Base-by-base conservation (phyloP, 2,888 invertebrate species). In the Tridacna gigas region DNA sequence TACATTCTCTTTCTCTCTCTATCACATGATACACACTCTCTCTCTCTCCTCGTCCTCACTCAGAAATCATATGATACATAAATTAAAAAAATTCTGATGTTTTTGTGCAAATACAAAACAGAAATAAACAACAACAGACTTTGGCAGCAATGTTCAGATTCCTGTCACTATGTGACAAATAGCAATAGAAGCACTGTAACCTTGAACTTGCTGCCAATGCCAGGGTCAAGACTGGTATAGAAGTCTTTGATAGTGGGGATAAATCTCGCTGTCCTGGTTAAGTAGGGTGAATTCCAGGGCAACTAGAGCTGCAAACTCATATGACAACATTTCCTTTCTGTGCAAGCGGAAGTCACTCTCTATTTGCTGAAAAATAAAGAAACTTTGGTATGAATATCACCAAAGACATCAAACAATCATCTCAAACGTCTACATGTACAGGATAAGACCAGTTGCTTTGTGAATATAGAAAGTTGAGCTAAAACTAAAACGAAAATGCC, bases 271-370 rank as follows among this genome's bases (percentile, higher is more conserved):
- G 76, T 97, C 97, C 37, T 98, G 98, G 89, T 98, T 96, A 95
- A 98, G 98, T 80, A 99, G 96, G 18, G 97, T 97, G 94, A 99
- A 99, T 95, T 99, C 98, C 83, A 99, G 96, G 4, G 98, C 98
- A 74, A 99, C 98, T 77, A 99, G 96, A 73, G 98, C 98, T 9
- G 98, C 98, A 95, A 99, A 98, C 95, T 99, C 99, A 81, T 98
- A 98, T 51, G 97, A 96, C 90, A 99, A 96, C 88, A 99, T 95
- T 92, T 99, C 99, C 94, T 97, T 98, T 63, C 98, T 96, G 95
- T 97, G 98, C 89, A 99, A 95, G 77, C 99, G 96, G 95, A 99
- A 98, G 26, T 97, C 97, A 89, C 96, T 97, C 95, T 99, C 99
- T 67, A 97, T 97, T 96, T 97, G 97, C 97, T 98, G 96, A 12